These are phyloP conservation scores for Siphamia tubifer DNA, from an alignment of 2,113 vertebrate species.

Conservation along the genomic window DNA sequence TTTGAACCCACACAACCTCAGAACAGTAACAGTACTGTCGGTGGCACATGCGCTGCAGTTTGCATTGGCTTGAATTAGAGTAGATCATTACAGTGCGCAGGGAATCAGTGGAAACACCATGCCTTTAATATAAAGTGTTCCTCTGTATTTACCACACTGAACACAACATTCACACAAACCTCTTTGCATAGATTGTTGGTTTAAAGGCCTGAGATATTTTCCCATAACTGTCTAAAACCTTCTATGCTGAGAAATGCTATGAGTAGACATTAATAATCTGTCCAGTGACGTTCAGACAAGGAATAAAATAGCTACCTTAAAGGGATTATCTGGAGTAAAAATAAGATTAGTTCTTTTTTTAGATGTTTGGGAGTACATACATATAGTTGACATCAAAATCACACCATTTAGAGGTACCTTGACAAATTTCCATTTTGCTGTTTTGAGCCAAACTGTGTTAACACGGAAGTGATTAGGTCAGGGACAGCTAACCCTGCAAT, in stretches of 20 bases:
- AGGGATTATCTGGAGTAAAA: no score
- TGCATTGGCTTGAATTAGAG: not conserved
- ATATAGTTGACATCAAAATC: no score
- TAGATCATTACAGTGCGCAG: not conserved
- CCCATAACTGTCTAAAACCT: not conserved
- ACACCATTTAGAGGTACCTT: no score
- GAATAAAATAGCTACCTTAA: conserved; percentile 11
- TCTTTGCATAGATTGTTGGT: conserved; percentile 13
- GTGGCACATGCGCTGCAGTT: not conserved
- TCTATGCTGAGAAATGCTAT: not conserved
- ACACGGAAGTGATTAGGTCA: no score
- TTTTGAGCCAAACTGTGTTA: no score
- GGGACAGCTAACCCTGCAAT: no score
- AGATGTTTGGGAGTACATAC: no score
- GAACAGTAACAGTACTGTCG: not conserved
- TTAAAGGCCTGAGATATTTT: not conserved
- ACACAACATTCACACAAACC: not conserved
- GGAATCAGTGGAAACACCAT: no score
- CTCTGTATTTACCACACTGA: not conserved
- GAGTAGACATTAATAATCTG: not conserved
- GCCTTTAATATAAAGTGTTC: not conserved
- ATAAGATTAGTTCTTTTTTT: no score
- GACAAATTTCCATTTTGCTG: no score
- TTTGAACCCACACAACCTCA: not conserved
- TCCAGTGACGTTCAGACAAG: conserved; percentile 18